These are phyloP conservation scores for Callospermophilus lateralis DNA, from an alignment of 2,113 vertebrate species.

Conservation along the genomic window DNA sequence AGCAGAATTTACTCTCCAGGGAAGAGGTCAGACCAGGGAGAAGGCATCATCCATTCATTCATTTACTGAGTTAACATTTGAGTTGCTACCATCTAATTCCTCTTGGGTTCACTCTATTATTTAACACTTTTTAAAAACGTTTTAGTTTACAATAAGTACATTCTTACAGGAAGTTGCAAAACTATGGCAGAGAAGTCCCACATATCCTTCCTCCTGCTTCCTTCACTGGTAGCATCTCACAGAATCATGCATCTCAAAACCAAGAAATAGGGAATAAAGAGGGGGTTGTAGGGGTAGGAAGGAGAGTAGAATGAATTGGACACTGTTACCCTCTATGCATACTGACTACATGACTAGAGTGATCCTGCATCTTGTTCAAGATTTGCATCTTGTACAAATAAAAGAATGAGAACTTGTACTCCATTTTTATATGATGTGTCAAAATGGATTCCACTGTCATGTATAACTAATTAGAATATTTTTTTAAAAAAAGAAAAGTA, in stretches of 20 bases:
- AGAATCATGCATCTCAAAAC: neutral
- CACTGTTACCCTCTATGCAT: too few species aligned
- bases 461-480: too few species aligned
- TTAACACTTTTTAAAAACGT: neutral
- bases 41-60: neutral
- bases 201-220: rapidly evolving
- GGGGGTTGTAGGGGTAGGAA: too few species aligned
- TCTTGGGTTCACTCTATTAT: neutral
- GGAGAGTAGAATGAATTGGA: too few species aligned
- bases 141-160: neutral
- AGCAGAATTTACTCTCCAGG: neutral
- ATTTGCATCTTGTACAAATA: too few species aligned
- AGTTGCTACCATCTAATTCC: neutral
- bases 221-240: rapidly evolving
- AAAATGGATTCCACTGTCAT: too few species aligned
- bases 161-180: neutral
- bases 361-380: too few species aligned
- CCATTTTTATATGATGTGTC: too few species aligned
- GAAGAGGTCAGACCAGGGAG: neutral
- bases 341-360: too few species aligned
- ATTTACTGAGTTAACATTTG: neutral
- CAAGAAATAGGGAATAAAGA: neutral
- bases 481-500: too few species aligned
- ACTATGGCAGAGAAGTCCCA: neutral
- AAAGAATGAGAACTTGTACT: too few species aligned